phyloP scores from a whole-genome alignment of 1,140 invertebrate genomes.

The Drosophila takahashii region DNA sequence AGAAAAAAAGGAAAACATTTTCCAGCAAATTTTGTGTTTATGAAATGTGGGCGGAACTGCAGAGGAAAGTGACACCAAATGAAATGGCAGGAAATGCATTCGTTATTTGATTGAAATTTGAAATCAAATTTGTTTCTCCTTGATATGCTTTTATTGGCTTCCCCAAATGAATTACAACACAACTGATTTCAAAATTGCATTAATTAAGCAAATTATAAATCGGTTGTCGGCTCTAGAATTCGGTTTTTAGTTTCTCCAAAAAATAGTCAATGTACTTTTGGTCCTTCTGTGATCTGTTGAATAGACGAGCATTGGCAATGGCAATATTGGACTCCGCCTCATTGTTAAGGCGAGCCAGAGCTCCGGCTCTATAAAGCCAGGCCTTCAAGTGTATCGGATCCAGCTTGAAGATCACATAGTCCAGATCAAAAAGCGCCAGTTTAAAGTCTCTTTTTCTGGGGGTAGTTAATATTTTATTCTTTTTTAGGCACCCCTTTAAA shows the following conservation, averaged over 20 bases:
- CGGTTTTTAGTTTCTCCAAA: slow-evolving; percentile 32
- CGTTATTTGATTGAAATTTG: slow-evolving; percentile 28
- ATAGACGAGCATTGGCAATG: slow-evolving; percentile 25
- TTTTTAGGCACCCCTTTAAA: background rate
- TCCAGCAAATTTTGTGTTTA: slow-evolving; percentile 48
- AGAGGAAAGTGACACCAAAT: slow-evolving; percentile 43
- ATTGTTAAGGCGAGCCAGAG: slow-evolving; percentile 47
- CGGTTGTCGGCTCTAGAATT: slow-evolving; percentile 22
- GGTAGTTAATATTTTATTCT: background rate
- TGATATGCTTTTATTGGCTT: slow-evolving; percentile 16
- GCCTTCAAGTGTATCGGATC: slow-evolving; percentile 25
- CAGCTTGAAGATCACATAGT: slow-evolving; percentile 33
- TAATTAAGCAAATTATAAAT: background rate
- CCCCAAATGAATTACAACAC: background rate
- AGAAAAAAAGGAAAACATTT: slow-evolving; percentile 21
- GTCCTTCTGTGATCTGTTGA: slow-evolving; percentile 30
- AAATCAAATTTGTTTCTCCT: slow-evolving; percentile 8
- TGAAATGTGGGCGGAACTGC: slow-evolving; percentile 29
- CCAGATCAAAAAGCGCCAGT: slow-evolving; percentile 42
- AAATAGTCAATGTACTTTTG: slow-evolving; percentile 37
- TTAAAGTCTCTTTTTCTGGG: slow-evolving; percentile 25
- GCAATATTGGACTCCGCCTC: slow-evolving; percentile 30
- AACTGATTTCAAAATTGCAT: slow-evolving; percentile 7
- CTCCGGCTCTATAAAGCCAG: slow-evolving; percentile 52
- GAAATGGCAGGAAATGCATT: slow-evolving; percentile 37